Percentiles rank a stretch among this genome's conserved stretches.
Conservation (phyloP, 2,797 vertebrate genomes). For the Zonotrichia albicollis region DNA sequence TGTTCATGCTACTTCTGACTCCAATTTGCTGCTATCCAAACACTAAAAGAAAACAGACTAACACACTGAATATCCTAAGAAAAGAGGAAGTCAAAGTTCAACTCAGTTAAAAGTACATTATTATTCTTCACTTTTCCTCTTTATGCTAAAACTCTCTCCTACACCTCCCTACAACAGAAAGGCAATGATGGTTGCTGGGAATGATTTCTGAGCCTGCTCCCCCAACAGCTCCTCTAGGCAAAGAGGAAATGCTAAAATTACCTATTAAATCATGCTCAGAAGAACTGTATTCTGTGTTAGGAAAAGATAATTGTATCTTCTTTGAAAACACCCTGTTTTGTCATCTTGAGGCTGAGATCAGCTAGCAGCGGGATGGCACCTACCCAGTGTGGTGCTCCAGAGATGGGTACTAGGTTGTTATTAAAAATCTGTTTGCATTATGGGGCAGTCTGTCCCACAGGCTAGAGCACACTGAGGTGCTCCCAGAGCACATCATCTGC, state of each 20-base stretch:
- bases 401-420: neutral
- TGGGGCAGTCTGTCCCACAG: neutral
- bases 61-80: neutral
- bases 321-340: neutral
- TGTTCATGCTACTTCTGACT: neutral
- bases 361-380: neutral
- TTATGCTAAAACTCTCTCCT: neutral
- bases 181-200: neutral
- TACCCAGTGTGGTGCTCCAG: neutral
- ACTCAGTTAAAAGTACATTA: neutral
- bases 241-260: neutral
- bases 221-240: neutral
- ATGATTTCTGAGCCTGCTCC: neutral
- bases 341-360: neutral
- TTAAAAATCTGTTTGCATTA: neutral
- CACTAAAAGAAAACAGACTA: neutral
- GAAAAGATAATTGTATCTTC: neutral
- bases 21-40: neutral
- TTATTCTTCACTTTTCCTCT: neutral
- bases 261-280: neutral
- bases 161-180: neutral
- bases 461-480: neutral
- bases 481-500: neutral
- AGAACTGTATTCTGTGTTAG: neutral
- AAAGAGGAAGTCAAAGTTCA: neutral